Evolutionary conservation across 2,113 vertebrate genomes (phyloP), one percentile per base, ranked within the genome.

Genomic region (Cygnus atratus): DNA sequence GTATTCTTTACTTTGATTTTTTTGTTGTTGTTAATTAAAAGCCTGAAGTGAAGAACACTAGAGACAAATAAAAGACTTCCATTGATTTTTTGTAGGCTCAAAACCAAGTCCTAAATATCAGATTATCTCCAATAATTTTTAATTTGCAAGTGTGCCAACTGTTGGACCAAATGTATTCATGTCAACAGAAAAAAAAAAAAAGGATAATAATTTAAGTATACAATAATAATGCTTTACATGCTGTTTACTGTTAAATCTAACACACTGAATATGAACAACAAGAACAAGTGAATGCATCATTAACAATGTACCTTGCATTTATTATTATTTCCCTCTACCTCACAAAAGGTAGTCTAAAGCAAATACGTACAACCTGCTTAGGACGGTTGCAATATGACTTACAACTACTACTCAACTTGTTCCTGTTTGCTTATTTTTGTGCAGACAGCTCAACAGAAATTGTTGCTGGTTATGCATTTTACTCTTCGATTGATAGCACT

Each of bases 111-210:
- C 35, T 83, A 94, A 93, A 55, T 59, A 84, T 50, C 81, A 80
- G 31, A 83, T 96, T 91, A 92, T 44, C 93, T 93, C 72, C 67
- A 96, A 85, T 91, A 97, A 90, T 84, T 96, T 93, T 92, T 70
- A 79, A 93, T 55, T 77, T 95, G 85, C 12, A 61, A 79, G n/a
- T 21, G 1, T 74, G 79, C 80, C 90, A 94, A 88, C 90, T 92
- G 82, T 66, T 96, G 61, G 62, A 85, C 81, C 86, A 93, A 84
- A 95, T 78, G 63, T 82, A 93, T 88, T 94, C 91, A 55, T 57
- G 84, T 79, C 92, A 95, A 95, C 58, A 97, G 86, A 95, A 66
- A 92, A 57, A 97, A 95, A 95, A 96, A 87, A 48, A 48, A 25
- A 74, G 77, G 35, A 78, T 73, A 95, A 96, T 57, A 95, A 94